Evolutionary conservation across 2,113 vertebrate species (phyloP), one percentile per base, ranked within the genome.

Genomic region (Ginglymostoma cirratum): DNA sequence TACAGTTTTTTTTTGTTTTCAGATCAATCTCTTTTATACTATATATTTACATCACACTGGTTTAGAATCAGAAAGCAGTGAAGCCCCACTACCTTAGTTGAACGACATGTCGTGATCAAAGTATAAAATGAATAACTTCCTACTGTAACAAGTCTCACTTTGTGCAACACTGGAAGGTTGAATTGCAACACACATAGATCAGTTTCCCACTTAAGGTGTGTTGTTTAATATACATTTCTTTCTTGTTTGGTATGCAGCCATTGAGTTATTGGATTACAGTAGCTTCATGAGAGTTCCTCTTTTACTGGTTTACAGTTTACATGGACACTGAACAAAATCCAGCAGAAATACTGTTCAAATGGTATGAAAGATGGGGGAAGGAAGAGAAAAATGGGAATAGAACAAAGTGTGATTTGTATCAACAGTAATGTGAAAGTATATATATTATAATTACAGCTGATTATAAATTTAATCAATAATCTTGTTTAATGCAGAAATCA

Each of bases 171-270:
- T 67, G 61, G 38, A 2, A 94, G 65, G 17, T 65, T 69, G 66
- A 69, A 69, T 27, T 94, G 42, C 66, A 67, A 69, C 92, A 69
- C 65, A 69, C 92, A 61, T 45, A 45, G 66, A 70, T 69, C 66
- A 94, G 19, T 7, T 94, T 67, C n/a, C 65, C 65, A 69, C 70
- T 94, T 94, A 94, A 94, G 92, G n/a, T 70, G 45, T 69, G 66
- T 70, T 8, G n/a, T 94, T 94, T 94, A 94, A 67, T 15, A 69
- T 69, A 69, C 34, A 69, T 94, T 94, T 94, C 65, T 94, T 8
- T 67, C 55, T 66, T 67, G n/a, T 67, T 70, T 69, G 65, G 66
- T 94, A 94, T 45, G 92, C 19, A 38, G 15, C 10, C 27, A 66
- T 69, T 42, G 66, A 38, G 65, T 94, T 19, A 70, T 94, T 23